phyloP scores from a whole-genome alignment of 2,888 invertebrate genomes.

The Teinopalpus imperialis region DNA sequence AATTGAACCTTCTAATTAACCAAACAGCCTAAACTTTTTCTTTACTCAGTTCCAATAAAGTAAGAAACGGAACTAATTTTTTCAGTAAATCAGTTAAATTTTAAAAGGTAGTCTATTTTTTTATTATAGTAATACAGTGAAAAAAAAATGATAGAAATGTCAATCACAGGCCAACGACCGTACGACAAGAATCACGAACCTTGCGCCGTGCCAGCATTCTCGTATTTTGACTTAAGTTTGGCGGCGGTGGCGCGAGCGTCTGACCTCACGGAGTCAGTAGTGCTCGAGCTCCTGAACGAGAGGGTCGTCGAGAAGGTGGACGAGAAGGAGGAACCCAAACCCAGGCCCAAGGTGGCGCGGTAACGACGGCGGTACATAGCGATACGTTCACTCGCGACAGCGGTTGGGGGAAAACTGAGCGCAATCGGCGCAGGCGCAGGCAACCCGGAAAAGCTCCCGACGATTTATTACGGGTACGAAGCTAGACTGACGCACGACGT shows the following conservation, averaged over 20 bases:
- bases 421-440: conserved; percentile 55
- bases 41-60: too few species aligned
- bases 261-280: conserved; percentile 61
- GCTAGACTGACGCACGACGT: conserved; percentile 47
- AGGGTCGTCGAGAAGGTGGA: conserved; percentile 66
- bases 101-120: too few species aligned
- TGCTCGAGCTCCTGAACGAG: conserved; percentile 40
- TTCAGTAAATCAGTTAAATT: too few species aligned
- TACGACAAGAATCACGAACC: conserved; percentile 51
- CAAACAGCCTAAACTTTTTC: too few species aligned
- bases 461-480: conserved; percentile 66
- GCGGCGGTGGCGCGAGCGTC: conserved; percentile 76
- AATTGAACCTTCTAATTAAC: too few species aligned
- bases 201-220: conserved; percentile 75
- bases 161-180: conserved; percentile 13
- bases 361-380: conserved; percentile 74
- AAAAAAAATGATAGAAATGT: too few species aligned
- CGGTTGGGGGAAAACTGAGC: conserved; percentile 58
- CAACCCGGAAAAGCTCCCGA: conserved; percentile 69
- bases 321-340: conserved; percentile 69
- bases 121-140: too few species aligned
- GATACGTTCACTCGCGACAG: conserved; percentile 45
- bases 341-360: conserved; percentile 71
- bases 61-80: too few species aligned
- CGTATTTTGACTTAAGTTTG: conserved; percentile 74